Evolutionary conservation across 2,888 invertebrate species (phyloP), one percentile per base, ranked within the genome.

Genomic region (Zygothrica quintamaculata): DNA sequence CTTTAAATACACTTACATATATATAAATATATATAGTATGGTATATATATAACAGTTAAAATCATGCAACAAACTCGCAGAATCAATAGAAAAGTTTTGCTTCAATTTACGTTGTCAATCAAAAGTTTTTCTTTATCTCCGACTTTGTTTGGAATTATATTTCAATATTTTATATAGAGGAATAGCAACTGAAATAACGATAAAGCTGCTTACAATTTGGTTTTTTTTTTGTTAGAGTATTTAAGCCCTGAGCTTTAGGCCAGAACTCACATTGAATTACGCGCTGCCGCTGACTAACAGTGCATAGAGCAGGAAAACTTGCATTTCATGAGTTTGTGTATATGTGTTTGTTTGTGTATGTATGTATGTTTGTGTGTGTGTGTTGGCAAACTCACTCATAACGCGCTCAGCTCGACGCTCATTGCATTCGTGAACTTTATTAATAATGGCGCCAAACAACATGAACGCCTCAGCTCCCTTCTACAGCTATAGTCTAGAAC

Each of bases 361-460:
- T 22, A 39, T 7, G 58, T 40, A 43, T 25, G n/a, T 51, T 22
- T 36, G 34, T 29, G 1, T 11, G 29, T 65, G 44, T 65, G 36
- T 69, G 64, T 46, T 64, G 43, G 74, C 46, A 74, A 84, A 84
- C 87, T 81, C 78, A 87, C 85, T 85, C 88, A 88, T 87, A 79
- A 76, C 79, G 78, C 78, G 75, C 79, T 70, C 56, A 75, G 70
- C 70, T 64, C 55, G 74, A 65, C 79, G 76, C 84, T 87, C 84
- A 84, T 87, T 87, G 88, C 87, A 88, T 87, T 88, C 87, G 85
- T 78, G 88, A 88, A 88, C 87, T 88, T 88, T 88, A 88, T 88
- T 88, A 88, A 88, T 88, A 88, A 88, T 77, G 74, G 78, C 87
- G 88, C 79, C 87, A 66, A 87, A 72, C 85, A 87, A 81, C 78